Base-by-base conservation (phyloP, 2,888 invertebrate species). In the Rotaria socialis region DNA sequence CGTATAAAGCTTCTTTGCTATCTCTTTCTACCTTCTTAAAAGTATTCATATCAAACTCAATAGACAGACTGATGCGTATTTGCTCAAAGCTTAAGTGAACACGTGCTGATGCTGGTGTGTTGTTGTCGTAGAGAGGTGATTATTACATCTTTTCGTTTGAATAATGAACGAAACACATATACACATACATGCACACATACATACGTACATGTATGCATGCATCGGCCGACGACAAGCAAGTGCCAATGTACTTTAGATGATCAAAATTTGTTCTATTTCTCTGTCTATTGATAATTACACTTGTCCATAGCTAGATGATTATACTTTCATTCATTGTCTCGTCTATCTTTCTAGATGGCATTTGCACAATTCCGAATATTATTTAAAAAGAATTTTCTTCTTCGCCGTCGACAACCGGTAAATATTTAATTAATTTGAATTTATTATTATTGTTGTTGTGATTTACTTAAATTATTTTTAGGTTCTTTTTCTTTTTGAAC, bases 401-500 rank as follows among this genome's bases (percentile, higher is more conserved):
- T 80, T n/a, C 80, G 80, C n/a, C 80, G 80, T 47, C 80, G 80
- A 80, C 80, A 80, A 80, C 80, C 80, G 80, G 80, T 80, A 80
- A 10, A 22, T 47, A 47, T 24, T 80, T n/a, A 16, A 22, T 74
- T 14, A 41, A 74, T 22, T 19, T 10, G 0, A 16, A 41, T 19
- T 6, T 7, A 35, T 74, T 22, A 35, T 35, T 19, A 41, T 41
- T 7, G 6, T 74, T 41, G 0, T 35, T 2, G 3, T 6, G 2
- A n/a, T 67, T 19, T 11, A 35, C 14, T 35, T 35, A 35, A 35
- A 16, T 67, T 35, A 2, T 47, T 47, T 24, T 47, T n/a, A 80
- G 80, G n/a, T 80, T 11, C 47, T 80, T 41, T 52, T 86, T 56
- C 56, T 86, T 35, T 80, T 86, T 27, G 86, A 86, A 58, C 43